Conservation (phyloP, 2,113 vertebrate species). For the Dolichotis patagonum region DNA sequence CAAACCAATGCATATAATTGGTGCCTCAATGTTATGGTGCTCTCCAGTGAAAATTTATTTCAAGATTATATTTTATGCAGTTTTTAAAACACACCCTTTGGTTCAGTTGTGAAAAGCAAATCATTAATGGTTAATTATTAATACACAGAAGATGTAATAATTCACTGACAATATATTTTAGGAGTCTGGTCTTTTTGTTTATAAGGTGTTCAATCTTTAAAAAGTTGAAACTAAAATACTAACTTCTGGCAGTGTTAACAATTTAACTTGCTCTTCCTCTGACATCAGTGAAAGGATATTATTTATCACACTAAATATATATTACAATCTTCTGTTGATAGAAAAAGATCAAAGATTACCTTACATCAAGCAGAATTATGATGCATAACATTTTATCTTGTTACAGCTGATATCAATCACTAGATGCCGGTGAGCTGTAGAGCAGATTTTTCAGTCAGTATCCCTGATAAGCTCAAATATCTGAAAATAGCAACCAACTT, state of each 20-base stretch:
- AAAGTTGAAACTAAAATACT: conserved; percentile 59
- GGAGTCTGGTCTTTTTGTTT: conserved; percentile 27
- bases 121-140: conserved; percentile 53
- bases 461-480: conserved; percentile 74
- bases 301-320: conserved; percentile 84
- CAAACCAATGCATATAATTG: conserved; percentile 47
- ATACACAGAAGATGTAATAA: neutral
- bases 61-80: neutral
- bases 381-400: conserved; percentile 87
- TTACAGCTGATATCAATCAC: conserved; percentile 87
- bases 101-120: neutral
- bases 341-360: conserved; percentile 87
- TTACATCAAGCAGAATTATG: conserved; percentile 86
- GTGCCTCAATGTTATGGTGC: neutral
- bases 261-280: conserved; percentile 74
- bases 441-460: conserved; percentile 76
- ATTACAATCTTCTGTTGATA: conserved; percentile 86
- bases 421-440: conserved; percentile 78
- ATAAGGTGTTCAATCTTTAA: conserved; percentile 5
- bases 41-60: conserved; percentile 19
- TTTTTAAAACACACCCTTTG: conserved; percentile 29
- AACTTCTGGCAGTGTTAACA: conserved; percentile 72
- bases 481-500: conserved; percentile 76
- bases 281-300: conserved; percentile 82
- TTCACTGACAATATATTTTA: conserved; percentile 14